phyloP scores from a whole-genome alignment of 2,797 vertebrate species.

The Eidolon dupreanum region DNA sequence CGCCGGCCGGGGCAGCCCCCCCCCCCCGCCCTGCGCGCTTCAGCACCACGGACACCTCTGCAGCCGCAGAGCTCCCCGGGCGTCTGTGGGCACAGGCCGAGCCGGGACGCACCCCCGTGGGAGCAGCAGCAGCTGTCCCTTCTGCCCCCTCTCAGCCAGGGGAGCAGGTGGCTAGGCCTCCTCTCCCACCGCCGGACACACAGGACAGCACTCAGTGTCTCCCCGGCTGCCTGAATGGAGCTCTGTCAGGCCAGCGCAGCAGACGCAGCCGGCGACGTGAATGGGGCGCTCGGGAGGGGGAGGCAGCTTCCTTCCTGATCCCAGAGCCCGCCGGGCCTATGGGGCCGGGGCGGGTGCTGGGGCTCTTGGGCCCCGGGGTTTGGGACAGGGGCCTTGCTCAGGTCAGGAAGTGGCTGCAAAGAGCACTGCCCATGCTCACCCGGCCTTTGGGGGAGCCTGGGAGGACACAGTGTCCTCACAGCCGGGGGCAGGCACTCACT shows the following conservation, averaged over 20 bases:
- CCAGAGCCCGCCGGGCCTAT: background rate
- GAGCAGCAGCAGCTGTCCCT: constrained; percentile 56
- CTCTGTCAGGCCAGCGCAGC: constrained; percentile 59
- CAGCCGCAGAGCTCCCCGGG: background rate
- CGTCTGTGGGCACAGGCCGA: background rate
- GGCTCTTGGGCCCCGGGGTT: background rate
- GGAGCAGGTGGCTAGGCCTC: constrained; percentile 68
- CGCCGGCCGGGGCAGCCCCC: background rate
- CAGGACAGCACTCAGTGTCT: constrained; percentile 18
- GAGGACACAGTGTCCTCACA: background rate
- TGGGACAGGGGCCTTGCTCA: background rate
- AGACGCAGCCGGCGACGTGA: constrained; percentile 62
- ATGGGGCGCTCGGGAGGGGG: background rate
- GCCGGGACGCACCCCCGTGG: background rate
- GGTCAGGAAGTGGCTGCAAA: background rate
- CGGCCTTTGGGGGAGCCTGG: background rate
- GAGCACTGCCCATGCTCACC: background rate
- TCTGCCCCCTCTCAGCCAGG: background rate
- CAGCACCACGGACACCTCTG: constrained; percentile 73
- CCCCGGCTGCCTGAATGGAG: constrained; percentile 47
- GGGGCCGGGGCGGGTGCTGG: background rate
- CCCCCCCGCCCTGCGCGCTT: background rate
- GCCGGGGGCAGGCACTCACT: background rate
- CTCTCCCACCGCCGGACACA: constrained; percentile 8
- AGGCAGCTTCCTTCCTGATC: constrained; percentile 70